Base-by-base conservation (phyloP, 2,797 vertebrate genomes). In the Somateria mollissima region DNA sequence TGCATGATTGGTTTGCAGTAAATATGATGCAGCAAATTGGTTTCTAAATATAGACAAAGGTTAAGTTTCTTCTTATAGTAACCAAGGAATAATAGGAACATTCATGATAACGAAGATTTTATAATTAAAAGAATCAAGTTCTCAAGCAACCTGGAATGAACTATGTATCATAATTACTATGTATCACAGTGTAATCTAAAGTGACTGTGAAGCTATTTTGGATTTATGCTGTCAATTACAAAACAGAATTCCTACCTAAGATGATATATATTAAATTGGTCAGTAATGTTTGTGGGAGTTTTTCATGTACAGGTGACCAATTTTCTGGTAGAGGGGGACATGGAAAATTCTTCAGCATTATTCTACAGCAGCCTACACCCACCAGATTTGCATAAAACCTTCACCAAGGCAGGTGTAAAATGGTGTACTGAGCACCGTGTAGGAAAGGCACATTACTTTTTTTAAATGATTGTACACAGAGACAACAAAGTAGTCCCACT, bases 41-140 rank as follows among this genome's bases (percentile, higher is more conserved):
- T 83, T 97, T 97, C 96, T 97, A 97, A 97, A 97, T 94, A 95
- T 77, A 97, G 94, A 94, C 67, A 93, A 92, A 87, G 51, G 75
- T 83, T 94, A 87, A 80, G 22, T 91, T 90, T 95, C 54, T 58
- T 95, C 71, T 95, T 89, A 86, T 28, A 92, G 82, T 85, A 95
- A 97, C 72, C 62, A 94, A 94, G 85, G 89, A 94, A 93, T 94
- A 97, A 95, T n/a, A 91, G 84, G 95, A 90, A 76, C 61, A 87
- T 78, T 89, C 77, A 91, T 39, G 64, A 74, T 87, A 95, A 97
- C 80, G 64, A 95, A 88, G 87, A 45, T 84, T 90, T 81, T 71
- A 58, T 87, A 92, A 95, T 79, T 91, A 95, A 96, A 96, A 95
- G 41, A 91, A 89, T 69, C 66, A 94, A 92, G 85, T 92, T 94